phyloP scores from a whole-genome alignment of 1,140 invertebrate genomes.

The Hyposmocoma kahamanoa region DNA sequence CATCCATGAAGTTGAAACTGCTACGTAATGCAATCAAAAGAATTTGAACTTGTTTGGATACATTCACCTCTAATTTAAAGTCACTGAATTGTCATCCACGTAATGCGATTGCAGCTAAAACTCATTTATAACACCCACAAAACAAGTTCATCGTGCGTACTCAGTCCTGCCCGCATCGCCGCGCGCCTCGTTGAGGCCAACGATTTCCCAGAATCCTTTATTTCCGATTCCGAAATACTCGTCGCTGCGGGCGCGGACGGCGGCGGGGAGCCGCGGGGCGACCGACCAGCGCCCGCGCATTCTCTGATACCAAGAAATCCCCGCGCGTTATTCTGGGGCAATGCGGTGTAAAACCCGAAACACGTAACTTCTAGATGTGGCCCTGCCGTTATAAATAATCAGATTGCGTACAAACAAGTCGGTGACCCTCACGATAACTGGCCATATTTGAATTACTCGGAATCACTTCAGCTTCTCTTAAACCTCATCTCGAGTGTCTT shows the following conservation, averaged over 20 bases:
- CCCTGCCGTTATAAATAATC: slow-evolving; percentile 56
- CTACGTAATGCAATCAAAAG: too few species aligned
- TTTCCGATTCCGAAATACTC: slow-evolving; percentile 69
- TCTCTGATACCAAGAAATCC: slow-evolving; percentile 59
- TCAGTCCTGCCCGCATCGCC: slow-evolving; percentile 20
- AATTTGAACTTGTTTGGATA: too few species aligned
- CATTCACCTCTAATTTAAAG: too few species aligned
- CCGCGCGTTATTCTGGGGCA: slow-evolving; percentile 60
- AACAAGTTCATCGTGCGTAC: slow-evolving; percentile 17
- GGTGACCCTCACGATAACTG: slow-evolving; percentile 46
- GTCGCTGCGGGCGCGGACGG: slow-evolving; percentile 13
- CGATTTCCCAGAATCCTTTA: slow-evolving; percentile 61
- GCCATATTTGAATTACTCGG: slow-evolving; percentile 23
- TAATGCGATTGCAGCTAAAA: too few species aligned
- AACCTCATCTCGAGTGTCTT: too few species aligned
- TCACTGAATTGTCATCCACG: too few species aligned
- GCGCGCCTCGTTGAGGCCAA: slow-evolving; percentile 41
- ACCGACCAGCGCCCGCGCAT: background rate
- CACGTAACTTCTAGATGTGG: slow-evolving; percentile 53
- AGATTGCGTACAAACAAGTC: slow-evolving; percentile 53
- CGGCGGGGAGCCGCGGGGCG: background rate
- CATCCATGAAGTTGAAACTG: too few species aligned
- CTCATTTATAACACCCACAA: background rate
- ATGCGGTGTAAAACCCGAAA: slow-evolving; percentile 57
- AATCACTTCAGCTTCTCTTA: slow-evolving; percentile 17